Percentiles rank a stretch among this genome's conserved stretches.
Conservation (phyloP, 2,113 vertebrate genomes). For the Gobiocypris rarus region DNA sequence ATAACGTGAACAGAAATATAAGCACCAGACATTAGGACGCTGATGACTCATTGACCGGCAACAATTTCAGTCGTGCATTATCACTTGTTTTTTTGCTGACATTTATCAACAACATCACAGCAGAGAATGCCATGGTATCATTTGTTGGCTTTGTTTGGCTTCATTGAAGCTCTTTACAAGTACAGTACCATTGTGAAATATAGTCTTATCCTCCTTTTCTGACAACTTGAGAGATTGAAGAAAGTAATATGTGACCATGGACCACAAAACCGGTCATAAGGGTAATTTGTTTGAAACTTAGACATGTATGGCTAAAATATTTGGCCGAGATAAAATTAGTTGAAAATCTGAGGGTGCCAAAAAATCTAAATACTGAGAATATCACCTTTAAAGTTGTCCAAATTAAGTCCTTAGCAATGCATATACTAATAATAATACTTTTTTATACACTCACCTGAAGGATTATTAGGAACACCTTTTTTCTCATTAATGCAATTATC, state of each 20-base stretch:
- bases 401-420: too few relatives aligned
- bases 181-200: not conserved
- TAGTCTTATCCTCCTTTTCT: not conserved
- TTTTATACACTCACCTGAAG: too few relatives aligned
- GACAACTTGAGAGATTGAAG: not conserved
- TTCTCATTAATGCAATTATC: too few relatives aligned
- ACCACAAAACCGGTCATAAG: too few relatives aligned
- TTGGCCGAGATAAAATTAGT: too few relatives aligned
- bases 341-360: too few relatives aligned
- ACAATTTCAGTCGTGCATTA: slow-evolving; percentile 1
- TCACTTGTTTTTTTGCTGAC: not conserved
- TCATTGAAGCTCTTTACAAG: not conserved
- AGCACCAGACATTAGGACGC: not conserved
- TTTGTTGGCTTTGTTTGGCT: not conserved
- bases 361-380: too few relatives aligned
- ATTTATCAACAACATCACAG: not conserved
- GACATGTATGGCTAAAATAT: too few relatives aligned
- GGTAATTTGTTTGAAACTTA: too few relatives aligned
- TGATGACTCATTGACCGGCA: not conserved
- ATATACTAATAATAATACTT: too few relatives aligned
- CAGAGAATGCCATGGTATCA: not conserved
- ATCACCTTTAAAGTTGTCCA: too few relatives aligned
- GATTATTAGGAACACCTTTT: too few relatives aligned
- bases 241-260: not conserved
- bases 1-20: not conserved